Conservation (phyloP, 1,140 invertebrate genomes). For the silkworm (Bombyx mori) region DNA sequence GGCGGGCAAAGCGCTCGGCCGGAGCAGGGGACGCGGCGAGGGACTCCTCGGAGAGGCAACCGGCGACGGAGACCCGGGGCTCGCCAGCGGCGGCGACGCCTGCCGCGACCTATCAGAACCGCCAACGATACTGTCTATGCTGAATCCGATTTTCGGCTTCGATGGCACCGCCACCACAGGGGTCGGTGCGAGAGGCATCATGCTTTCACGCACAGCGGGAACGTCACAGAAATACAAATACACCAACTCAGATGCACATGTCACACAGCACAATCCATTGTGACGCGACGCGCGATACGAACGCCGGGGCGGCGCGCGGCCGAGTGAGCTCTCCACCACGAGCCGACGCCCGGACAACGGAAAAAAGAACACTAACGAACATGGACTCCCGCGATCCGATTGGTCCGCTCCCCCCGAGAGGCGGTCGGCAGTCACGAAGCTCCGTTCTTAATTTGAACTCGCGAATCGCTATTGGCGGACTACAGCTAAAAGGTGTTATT, state of each 20-base stretch:
- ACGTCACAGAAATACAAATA: constrained; percentile 42
- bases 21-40: constrained; percentile 68
- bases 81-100: constrained; percentile 61
- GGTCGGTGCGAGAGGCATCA: constrained; percentile 92
- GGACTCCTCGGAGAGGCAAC: constrained; percentile 62
- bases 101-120: constrained; percentile 61
- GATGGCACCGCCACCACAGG: constrained; percentile 85
- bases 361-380: constrained; percentile 42
- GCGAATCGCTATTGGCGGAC: constrained; percentile 32
- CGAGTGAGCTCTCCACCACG: constrained; percentile 42
- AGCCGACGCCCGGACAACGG: constrained; percentile 27
- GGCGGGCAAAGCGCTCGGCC: constrained; percentile 71
- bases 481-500: constrained; percentile 40
- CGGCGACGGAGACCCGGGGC: constrained; percentile 64
- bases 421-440: constrained; percentile 24
- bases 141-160: constrained; percentile 94
- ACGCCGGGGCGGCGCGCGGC: constrained; percentile 62
- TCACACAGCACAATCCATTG: constrained; percentile 64
- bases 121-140: constrained; percentile 95
- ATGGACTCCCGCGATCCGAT: constrained; percentile 40
- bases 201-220: constrained; percentile 65
- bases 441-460: constrained; percentile 33
- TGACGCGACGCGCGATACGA: constrained; percentile 53
- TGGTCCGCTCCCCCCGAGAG: constrained; percentile 33
- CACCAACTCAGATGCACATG: constrained; percentile 60